Evolutionary conservation across 2,888 invertebrate species (phyloP), one percentile per base, ranked within the genome.

Genomic region (Allophyes oxyacanthae): DNA sequence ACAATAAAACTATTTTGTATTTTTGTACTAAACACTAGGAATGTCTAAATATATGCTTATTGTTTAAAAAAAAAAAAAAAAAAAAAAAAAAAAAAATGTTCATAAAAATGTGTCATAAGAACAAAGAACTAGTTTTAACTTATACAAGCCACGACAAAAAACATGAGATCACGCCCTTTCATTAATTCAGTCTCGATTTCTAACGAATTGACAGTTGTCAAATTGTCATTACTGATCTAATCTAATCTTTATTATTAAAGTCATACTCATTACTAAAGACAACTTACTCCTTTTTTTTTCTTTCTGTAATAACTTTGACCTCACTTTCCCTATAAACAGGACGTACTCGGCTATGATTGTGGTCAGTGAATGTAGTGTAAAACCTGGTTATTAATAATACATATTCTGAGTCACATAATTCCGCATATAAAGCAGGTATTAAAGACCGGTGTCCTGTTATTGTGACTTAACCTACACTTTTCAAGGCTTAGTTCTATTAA

Each of bases 301-400:
- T 38, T n/a, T 4, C 32, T 34, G n/a, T 36, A 34, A 45, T 38
- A 1, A 37, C 15, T 43, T 25, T 55, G 70, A 73, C 74, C 70
- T 71, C 64, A 69, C 60, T 73, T 71, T 73, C 64, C 56, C 41
- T 43, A 13, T 54, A 43, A 71, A 73, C 70, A 71, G 74, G 74
- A 64, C 52, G 4, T 73, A 59, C 13, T 56, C 37, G 34, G 49
- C 41, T 56, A 34, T 34, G 49, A 43, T 45, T 45, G 57, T 58
- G 48, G 57, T 64, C 33, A 38, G 65, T 64, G 57, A 57, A 66
- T 26, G 71, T 52, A 52, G 34, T 2, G 34, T 65, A 58, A 20
- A 64, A 64, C 36, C 15, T 25, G 25, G 53, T 26, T 53, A 66
- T 69, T 45, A 72, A 52, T 62, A 62, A 62, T 36, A 51, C 51